Evolutionary conservation across 2,888 invertebrate species (phyloP).

Genomic region (Pharmacophagus antenor): DNA sequence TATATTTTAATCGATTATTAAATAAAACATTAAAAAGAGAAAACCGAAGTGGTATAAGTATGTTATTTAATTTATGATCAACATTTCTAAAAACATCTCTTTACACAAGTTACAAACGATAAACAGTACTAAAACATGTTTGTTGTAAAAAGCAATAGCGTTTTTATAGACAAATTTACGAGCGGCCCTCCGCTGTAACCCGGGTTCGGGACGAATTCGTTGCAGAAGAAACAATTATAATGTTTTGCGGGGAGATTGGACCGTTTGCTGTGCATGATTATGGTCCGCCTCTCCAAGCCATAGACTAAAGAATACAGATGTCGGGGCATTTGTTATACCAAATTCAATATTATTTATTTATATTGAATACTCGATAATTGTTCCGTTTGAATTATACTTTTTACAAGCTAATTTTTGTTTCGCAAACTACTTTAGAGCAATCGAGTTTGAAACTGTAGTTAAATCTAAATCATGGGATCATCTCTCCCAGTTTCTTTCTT

Average conservation of each 20-base stretch:
- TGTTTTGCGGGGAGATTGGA: conserved; percentile 58
- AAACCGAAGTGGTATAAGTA: too few species aligned
- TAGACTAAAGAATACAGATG: conserved; percentile 33
- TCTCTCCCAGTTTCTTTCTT: too few species aligned
- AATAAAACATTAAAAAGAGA: too few species aligned
- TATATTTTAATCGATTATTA: too few species aligned
- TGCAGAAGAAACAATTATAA: conserved; percentile 54
- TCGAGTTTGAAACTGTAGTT: too few species aligned
- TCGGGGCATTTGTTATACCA: conserved; percentile 31
- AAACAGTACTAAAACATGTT: conserved; percentile 19
- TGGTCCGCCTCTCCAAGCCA: conserved; percentile 47
- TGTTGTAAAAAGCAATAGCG: conserved; percentile 25
- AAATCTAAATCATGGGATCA: too few species aligned
- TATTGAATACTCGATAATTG: too few species aligned
- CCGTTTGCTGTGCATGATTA: conserved; percentile 53
- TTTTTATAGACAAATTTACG: conserved; percentile 28
- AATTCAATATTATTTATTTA: too few species aligned
- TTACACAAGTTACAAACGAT: background rate
- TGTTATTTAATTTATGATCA: background rate
- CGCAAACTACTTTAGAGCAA: too few species aligned
- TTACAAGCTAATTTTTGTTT: too few species aligned
- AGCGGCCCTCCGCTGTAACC: conserved; percentile 12
- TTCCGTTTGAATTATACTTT: too few species aligned
- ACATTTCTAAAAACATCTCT: background rate
- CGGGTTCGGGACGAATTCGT: conserved; percentile 31